Base-by-base conservation (phyloP, 2,797 vertebrate species). In the Cetoscarus ocellatus region DNA sequence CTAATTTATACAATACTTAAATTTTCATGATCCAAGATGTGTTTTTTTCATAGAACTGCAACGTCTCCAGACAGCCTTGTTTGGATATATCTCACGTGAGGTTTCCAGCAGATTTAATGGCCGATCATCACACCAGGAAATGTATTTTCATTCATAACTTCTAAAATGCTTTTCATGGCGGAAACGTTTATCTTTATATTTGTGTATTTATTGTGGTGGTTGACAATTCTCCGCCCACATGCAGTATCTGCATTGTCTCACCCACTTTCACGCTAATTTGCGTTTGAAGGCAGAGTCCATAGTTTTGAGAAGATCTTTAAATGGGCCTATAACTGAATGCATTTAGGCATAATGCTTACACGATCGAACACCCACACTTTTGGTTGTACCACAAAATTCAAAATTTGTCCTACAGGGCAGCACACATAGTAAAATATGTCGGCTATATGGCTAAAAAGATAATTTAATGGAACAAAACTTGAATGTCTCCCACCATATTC, bases 161-260 rank as follows among this genome's bases (percentile, higher is more conserved):
- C 27, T 27, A 27, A 27, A 44, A 72, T 68, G 67, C 38, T 74
- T 49, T 39, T 18, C 7, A 47, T 50, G 11, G 17, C 67, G 18
- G 15, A 70, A 60, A 58, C 27, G 4, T 27, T 27, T 27, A 2
- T 27, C n/a, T 40, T 39, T 36, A 42, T 17, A 35, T 39, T 42
- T 70, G 51, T 45, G 57, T 19, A 38, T 61, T 43, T 63, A 78
- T 64, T 75, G 73, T 72, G 69, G 47, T 63, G 54, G 66, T 55
- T 73, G 63, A 27, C 68, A 74, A 67, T 53, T 81, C 48, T 66
- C 86, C 73, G 67, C 87, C 82, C 84, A 90, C 91, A 88, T 85
- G 73, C 73, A 64, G 70, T 60, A 80, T 86, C 77, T 71, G 87
- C 85, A 89, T 88, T 86, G 90, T 91, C 80, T 91, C 85, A 87